These are phyloP conservation scores for Choreutis nemorana DNA, from an alignment of 2,888 invertebrate genomes.

Conservation along the genomic window DNA sequence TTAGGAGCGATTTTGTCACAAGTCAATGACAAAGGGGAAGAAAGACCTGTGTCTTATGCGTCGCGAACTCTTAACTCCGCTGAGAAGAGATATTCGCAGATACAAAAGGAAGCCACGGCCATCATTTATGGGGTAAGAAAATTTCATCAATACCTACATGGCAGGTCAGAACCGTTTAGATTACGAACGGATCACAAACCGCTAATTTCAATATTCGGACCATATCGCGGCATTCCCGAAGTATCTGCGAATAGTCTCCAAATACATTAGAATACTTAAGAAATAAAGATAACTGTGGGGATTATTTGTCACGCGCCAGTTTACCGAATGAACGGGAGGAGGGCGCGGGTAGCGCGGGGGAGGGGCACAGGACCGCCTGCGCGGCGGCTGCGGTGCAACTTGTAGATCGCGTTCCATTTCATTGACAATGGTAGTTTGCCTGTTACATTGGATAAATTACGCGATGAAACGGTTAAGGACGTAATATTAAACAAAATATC, in stretches of 20 bases:
- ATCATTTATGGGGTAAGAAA: slow-evolving; percentile 15
- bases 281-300: slow-evolving; percentile 9
- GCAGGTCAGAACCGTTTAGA: slow-evolving; percentile 13
- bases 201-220: slow-evolving; percentile 16
- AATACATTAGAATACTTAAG: slow-evolving; percentile 16
- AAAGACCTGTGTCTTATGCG: slow-evolving; percentile 11
- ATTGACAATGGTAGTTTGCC: too few species aligned
- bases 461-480: background rate
- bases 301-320: slow-evolving; percentile 2
- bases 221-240: slow-evolving; percentile 15
- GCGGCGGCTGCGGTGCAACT: background rate
- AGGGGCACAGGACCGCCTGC: background rate
- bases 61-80: slow-evolving; percentile 12
- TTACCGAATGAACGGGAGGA: background rate
- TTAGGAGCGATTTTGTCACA: slow-evolving; percentile 2
- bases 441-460: too few species aligned
- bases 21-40: background rate
- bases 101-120: slow-evolving; percentile 18
- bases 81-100: slow-evolving; percentile 15
- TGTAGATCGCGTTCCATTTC: background rate
- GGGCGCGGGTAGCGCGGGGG: background rate
- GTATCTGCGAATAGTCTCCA: slow-evolving; percentile 16
- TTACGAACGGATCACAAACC: slow-evolving; percentile 18
- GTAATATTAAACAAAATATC: background rate
- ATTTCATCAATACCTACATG: slow-evolving; percentile 17